phyloP scores from a whole-genome alignment of 2,113 vertebrate genomes.

The Pygoscelis antarcticus region DNA sequence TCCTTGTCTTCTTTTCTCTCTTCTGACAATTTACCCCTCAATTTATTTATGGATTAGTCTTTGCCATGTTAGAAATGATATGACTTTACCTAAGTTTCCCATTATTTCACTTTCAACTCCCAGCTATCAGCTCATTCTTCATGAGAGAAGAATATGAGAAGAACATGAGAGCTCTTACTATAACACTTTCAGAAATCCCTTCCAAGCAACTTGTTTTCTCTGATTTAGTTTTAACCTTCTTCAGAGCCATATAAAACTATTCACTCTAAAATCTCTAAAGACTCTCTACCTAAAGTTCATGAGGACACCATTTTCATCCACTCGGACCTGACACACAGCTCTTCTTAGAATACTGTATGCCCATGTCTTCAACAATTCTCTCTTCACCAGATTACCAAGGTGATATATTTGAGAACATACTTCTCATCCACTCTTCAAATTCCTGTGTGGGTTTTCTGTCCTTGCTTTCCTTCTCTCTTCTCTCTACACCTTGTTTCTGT shows the following conservation, averaged over 20 bases:
- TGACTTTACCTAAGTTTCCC: not conserved
- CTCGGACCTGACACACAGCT: not conserved
- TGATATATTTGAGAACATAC: not conserved
- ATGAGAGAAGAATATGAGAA: not conserved
- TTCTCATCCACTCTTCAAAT: not conserved
- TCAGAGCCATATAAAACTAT: not conserved
- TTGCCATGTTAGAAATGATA: not conserved
- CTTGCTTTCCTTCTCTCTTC: constrained; percentile 31
- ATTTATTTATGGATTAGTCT: not conserved
- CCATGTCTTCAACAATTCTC: not conserved
- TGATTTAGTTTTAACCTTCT: not conserved
- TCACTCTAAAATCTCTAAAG: not conserved
- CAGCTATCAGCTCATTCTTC: not conserved
- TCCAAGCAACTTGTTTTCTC: not conserved
- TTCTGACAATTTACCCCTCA: not conserved
- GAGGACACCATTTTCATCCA: not conserved
- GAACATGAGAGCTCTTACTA: not conserved
- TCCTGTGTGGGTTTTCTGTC: constrained; percentile 39
- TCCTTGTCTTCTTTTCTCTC: not conserved
- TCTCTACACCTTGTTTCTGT: constrained; percentile 34
- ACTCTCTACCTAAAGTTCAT: not conserved
- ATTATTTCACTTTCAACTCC: not conserved
- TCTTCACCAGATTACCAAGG: not conserved
- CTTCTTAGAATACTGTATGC: not conserved
- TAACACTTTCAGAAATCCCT: not conserved